Percentiles rank a stretch among this genome's conserved stretches.
phyloP scores from a whole-genome alignment of 2,888 invertebrate species.

The Plagodis pulveraria region DNA sequence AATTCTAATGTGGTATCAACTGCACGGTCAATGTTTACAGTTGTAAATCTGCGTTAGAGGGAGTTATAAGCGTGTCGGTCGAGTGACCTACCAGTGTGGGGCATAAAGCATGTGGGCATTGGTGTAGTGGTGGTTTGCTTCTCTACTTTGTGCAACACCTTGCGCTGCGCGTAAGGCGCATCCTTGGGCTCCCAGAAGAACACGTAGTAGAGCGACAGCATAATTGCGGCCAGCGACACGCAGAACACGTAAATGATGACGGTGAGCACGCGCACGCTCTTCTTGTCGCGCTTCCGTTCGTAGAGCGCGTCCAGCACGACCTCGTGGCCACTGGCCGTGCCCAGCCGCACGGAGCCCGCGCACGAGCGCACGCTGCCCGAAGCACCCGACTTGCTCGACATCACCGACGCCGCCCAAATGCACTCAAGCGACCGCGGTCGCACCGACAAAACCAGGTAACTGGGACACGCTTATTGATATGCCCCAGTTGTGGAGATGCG shows the following conservation, averaged over 20 bases:
- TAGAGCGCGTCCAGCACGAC: constrained; percentile 90
- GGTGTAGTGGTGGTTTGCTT: constrained; percentile 81
- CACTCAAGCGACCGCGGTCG: constrained; percentile 46
- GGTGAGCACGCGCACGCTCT: constrained; percentile 95
- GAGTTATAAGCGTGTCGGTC: constrained; percentile 65
- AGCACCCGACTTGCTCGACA: constrained; percentile 85
- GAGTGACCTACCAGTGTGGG: constrained; percentile 82
- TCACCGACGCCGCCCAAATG: constrained; percentile 59
- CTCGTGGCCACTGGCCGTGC: constrained; percentile 77
- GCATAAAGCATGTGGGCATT: constrained; percentile 84
- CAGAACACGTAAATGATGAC: constrained; percentile 97
- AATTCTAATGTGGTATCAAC: constrained; percentile 33
- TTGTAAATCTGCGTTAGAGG: constrained; percentile 34
- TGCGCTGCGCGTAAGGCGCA: constrained; percentile 79
- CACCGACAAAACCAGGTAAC: constrained; percentile 65
- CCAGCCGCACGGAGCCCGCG: constrained; percentile 74
- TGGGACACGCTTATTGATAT: constrained; percentile 81
- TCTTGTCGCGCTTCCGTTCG: constrained; percentile 94
- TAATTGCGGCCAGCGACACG: constrained; percentile 96
- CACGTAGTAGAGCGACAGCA: constrained; percentile 96
- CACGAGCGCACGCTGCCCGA: constrained; percentile 83
- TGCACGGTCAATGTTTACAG: constrained; percentile 36
- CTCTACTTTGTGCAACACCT: constrained; percentile 81
- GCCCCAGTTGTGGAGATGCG: constrained; percentile 76
- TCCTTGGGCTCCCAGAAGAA: constrained; percentile 95